phyloP scores from a whole-genome alignment of 2,797 vertebrate species.

The Synanceia verrucosa region DNA sequence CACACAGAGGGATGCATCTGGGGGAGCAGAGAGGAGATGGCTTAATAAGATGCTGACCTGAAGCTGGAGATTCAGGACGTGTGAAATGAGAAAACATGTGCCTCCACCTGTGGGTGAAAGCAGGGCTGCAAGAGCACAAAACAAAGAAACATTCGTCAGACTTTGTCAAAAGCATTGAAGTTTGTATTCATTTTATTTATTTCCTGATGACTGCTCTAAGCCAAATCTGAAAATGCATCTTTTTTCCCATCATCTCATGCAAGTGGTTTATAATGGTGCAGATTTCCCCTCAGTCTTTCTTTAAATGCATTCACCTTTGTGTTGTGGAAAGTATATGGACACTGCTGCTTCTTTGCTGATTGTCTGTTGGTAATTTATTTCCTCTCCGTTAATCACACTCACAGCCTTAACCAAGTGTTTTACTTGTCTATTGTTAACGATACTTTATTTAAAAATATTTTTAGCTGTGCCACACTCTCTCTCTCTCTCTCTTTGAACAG shows the following conservation, averaged over 20 bases:
- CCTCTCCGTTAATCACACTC: no score
- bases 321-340: no score
- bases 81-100: conserved; percentile 30
- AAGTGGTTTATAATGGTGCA: no score
- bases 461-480: conserved; percentile 21
- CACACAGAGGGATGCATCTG: conserved; percentile 1
- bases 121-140: neutral
- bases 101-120: neutral
- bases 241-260: no score
- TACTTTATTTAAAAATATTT: no score
- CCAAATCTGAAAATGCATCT: neutral
- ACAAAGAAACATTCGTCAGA: neutral
- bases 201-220: neutral
- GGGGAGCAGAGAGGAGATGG: conserved; percentile 11
- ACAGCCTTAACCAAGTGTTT: no score
- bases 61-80: conserved; percentile 15
- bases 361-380: no score
- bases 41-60: conserved; percentile 37
- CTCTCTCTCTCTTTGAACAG: conserved; percentile 12
- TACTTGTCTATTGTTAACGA: no score
- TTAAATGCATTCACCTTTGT: neutral
- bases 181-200: neutral
- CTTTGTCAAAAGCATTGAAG: neutral
- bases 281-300: no score
- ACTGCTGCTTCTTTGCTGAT: no score